phyloP scores from a whole-genome alignment of 2,797 vertebrate genomes.

The Notoglanidium macrostoma region DNA sequence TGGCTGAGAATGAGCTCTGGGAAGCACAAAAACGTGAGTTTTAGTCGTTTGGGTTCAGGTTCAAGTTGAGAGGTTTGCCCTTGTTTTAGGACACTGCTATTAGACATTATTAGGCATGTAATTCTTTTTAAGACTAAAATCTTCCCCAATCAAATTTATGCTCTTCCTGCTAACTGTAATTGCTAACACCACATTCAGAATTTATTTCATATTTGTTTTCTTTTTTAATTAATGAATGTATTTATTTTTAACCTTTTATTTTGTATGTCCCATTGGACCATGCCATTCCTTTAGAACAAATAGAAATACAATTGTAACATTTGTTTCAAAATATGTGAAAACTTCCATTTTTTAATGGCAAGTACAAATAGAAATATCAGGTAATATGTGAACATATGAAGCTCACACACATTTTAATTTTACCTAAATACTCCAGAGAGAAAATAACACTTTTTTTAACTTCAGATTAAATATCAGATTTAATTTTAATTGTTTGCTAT shows the following conservation, averaged over 20 bases:
- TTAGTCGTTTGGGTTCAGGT: background rate
- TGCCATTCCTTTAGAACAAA: background rate
- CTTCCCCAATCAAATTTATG: background rate
- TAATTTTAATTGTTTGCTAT: background rate
- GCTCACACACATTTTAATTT: background rate
- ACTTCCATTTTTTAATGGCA: background rate
- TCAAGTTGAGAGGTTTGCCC: background rate
- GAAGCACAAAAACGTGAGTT: slow-evolving; percentile 76
- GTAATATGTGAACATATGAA: background rate
- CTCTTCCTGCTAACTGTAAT: background rate
- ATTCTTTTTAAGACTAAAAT: background rate
- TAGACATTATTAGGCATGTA: background rate
- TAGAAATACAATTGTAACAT: background rate
- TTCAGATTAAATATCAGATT: background rate
- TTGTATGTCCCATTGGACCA: background rate
- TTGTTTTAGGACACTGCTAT: background rate
- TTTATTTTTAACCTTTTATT: background rate
- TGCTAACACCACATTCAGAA: background rate
- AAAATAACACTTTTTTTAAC: no score
- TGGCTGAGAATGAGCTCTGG: slow-evolving; percentile 70
- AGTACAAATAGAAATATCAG: background rate
- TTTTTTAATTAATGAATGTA: no score
- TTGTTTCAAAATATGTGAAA: background rate
- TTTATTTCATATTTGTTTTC: no score
- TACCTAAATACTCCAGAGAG: background rate